phyloP scores from a whole-genome alignment of 2,888 invertebrate species.

The Tanytarsus gracilentus region DNA sequence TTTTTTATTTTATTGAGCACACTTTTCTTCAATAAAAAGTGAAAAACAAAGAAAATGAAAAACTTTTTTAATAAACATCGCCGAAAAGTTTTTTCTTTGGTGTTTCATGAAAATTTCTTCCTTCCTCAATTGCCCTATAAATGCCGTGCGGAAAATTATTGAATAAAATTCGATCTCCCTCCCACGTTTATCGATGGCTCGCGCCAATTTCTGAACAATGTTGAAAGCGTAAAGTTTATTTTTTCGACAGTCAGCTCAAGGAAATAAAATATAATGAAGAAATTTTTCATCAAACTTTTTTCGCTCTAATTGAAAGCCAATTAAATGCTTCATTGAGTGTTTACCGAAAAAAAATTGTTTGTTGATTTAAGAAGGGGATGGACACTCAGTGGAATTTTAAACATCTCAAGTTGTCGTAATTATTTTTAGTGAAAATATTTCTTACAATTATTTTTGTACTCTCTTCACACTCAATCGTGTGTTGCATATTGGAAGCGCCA shows the following conservation, averaged over 20 bases:
- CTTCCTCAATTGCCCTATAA: constrained; percentile 21
- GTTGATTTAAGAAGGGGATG: too few species aligned
- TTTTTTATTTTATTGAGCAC: too few species aligned
- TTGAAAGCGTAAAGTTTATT: too few species aligned
- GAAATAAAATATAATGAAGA: neutral
- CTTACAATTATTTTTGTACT: too few species aligned
- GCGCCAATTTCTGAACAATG: too few species aligned
- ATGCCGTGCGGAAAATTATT: too few species aligned
- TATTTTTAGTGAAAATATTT: too few species aligned
- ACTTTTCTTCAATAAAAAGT: too few species aligned
- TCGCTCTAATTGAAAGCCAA: constrained; percentile 20
- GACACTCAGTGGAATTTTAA: too few species aligned
- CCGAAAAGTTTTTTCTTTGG: constrained; percentile 17
- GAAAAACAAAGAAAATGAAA: neutral
- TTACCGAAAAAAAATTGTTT: neutral
- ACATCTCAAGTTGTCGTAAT: too few species aligned
- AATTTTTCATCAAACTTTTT: constrained; percentile 4
- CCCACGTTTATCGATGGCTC: neutral
- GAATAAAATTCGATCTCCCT: too few species aligned
- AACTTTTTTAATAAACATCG: constrained; percentile 22
- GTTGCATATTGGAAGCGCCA: neutral
- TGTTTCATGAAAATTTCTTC: constrained; percentile 5
- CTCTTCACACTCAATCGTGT: too few species aligned
- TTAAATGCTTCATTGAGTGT: constrained; percentile 25
- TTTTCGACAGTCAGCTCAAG: neutral